phyloP scores from a whole-genome alignment of 2,888 invertebrate genomes.

The Volucella inflata region DNA sequence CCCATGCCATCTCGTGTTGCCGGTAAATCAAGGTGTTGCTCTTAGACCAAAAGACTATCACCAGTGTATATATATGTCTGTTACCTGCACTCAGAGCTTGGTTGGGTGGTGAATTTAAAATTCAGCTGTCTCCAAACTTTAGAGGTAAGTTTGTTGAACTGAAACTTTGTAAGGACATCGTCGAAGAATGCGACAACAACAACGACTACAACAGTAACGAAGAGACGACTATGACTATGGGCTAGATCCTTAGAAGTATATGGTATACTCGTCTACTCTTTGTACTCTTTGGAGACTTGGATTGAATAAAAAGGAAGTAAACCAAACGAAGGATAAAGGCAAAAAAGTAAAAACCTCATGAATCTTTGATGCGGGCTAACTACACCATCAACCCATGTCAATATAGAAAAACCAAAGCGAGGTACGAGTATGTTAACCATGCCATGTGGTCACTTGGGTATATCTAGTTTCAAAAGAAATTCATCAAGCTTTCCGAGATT shows the following conservation, averaged over 20 bases:
- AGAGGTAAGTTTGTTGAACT: slow-evolving; percentile 62
- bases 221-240: slow-evolving; percentile 7
- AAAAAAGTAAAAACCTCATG: slow-evolving; percentile 57
- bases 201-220: slow-evolving; percentile 10
- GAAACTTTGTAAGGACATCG: slow-evolving; percentile 62
- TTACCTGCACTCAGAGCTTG: slow-evolving; percentile 19
- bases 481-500: slow-evolving; percentile 45
- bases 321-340: not conserved
- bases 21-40: slow-evolving; percentile 67
- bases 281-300: slow-evolving; percentile 22
- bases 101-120: slow-evolving; percentile 51
- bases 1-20: slow-evolving; percentile 9
- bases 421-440: slow-evolving; percentile 50
- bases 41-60: slow-evolving; percentile 40
- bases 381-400: slow-evolving; percentile 60
- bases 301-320: slow-evolving; percentile 13
- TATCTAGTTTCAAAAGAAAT: slow-evolving; percentile 30
- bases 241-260: not conserved
- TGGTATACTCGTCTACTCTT: slow-evolving; percentile 15
- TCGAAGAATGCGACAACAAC: slow-evolving; percentile 30
- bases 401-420: slow-evolving; percentile 34
- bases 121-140: slow-evolving; percentile 68
- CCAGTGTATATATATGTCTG: slow-evolving; percentile 6
- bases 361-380: slow-evolving; percentile 69
- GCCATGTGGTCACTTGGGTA: slow-evolving; percentile 39